Base-by-base conservation (phyloP, 2,888 invertebrate genomes). In the Trissolcus brochymenae region DNA sequence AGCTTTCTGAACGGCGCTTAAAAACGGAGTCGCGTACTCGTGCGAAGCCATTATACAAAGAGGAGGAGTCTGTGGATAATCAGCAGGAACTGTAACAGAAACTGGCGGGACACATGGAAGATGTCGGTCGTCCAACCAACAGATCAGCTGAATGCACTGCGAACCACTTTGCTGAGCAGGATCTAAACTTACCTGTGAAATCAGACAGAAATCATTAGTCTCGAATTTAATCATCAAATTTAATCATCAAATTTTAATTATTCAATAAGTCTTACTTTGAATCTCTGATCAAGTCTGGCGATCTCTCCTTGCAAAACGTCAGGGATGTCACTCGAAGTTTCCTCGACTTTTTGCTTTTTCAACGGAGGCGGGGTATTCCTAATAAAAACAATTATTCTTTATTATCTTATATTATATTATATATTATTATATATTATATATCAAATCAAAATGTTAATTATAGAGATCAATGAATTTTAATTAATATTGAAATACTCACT, bases 281-380 rank as follows among this genome's bases (percentile, higher is more conserved):
- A 98, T 81, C 97, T 92, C 73, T 95, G 94, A 89, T 97, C 97
- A 13, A 98, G 90, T 41, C 97, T 92, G 0, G 98, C 98, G 55
- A 98, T 96, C 92, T 98, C 98, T 17, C 98, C 97, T 89, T 98
- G 97, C 1, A 98, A 90, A 1, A 96, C 94, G 83, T 97, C 96
- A 0, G 97, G 96, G 72, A 98, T 95, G 83, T 96, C 95, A 57
- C 90, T 92, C 0, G 74, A 61, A 46, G 53, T 50, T 74, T 74
- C 74, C 57, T 74, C 94, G 6, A 92, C 64, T 81, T 93, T 94
- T 2, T 93, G 92, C 57, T 93, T 91, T 85, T 96, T 96, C 54
- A 93, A 90, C 6, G 94, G 93, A 11, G 94, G 93, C 0, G 95
- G 95, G 50, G 95, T 90, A 86, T 92, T 93, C 19, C 19, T 19